Evolutionary conservation across 92 coral and sea anemone species (phyloP), one percentile per base, ranked within the genome.

Genomic region (Phymanthus crucifer): DNA sequence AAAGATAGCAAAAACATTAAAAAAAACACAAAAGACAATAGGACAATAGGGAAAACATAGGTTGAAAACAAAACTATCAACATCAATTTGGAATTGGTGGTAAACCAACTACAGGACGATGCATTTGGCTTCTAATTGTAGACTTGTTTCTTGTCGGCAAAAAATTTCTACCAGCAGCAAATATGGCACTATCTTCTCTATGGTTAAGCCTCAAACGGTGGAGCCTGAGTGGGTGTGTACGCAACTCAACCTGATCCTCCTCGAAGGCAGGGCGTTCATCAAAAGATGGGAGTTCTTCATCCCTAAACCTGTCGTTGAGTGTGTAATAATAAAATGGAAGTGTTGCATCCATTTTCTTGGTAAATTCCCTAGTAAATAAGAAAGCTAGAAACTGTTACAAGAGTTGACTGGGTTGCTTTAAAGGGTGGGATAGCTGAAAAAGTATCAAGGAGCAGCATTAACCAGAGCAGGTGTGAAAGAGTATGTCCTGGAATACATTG

Each of bases 221-320:
- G 5, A 52, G 61, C 61, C 61, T 1, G 14, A 52, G 1, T 0
- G 61, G 61, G 61, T 52, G 61, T 0, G 0, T 52, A 2, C 61
- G 61, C 1, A 52, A 52, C 61, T 52, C 61, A 66, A 84, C 91
- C 29, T 78, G 43, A 21, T 82, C 84, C 47, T 90, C 87, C 17
- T 78, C 83, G 48, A 82, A 64, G 19, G 83, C 88, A 45, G 89
- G 94, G 38, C 88, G 66, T 29, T 88, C 91, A 64, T 90, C 94
- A 90, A 90, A 90, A 0, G 91, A 90, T 68, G 84, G 85, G 40
- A 77, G 74, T 21, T 70, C 81, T 21, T 79, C 85, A 45, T 82
- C 80, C 23, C 52, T 81, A 66, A 70, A 88, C 31, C 83, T 48
- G 52, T 78, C 80, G 74, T 88, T 88, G 1, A 83, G 26, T 32